Evolutionary conservation across 2,888 invertebrate genomes (phyloP), one percentile per base, ranked within the genome.

Genomic region (Tenthredo scrophulariae): DNA sequence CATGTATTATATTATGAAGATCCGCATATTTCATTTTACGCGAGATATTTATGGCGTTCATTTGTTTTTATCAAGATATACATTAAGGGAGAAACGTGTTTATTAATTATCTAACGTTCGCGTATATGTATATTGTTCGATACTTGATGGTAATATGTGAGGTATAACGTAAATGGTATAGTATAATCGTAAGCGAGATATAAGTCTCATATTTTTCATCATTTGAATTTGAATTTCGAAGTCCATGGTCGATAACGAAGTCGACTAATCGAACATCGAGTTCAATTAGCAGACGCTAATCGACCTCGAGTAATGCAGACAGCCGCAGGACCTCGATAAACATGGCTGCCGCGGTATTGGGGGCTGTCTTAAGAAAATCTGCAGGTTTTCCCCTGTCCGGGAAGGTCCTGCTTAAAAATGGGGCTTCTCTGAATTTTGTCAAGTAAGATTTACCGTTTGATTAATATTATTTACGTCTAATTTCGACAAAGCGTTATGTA

Each of bases 351-450:
- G 92, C 90, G 86, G 91, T 94, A 83, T 90, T 94, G 87, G 93
- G 93, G 94, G 94, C 95, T 90, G 94, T 96, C 93, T 91, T 95
- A 90, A 94, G 94, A 92, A 96, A 95, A 94, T 94, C 95, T 33
- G 88, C 94, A 83, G 94, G 94, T 92, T 93, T 95, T 86, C 90
- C 93, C 79, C 92, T 93, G 89, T 89, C 90, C 65, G 92, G 92
- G 70, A 93, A 93, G 86, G 91, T 92, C 72, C 91, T 95, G 50
- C 89, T 95, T 86, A 94, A 94, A 88, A 94, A 94, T 93, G 91
- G 94, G 88, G 94, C 94, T 79, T 94, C 94, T 29, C 91, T 94
- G 89, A 93, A 94, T 88, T 94, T 94, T 93, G 93, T 93, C 87
- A 95, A 94, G 95, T 95, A 92, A 94, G 94, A 94, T 88, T 84